phyloP scores from a whole-genome alignment of 2,888 invertebrate genomes.

The Drosophila sordidula region DNA sequence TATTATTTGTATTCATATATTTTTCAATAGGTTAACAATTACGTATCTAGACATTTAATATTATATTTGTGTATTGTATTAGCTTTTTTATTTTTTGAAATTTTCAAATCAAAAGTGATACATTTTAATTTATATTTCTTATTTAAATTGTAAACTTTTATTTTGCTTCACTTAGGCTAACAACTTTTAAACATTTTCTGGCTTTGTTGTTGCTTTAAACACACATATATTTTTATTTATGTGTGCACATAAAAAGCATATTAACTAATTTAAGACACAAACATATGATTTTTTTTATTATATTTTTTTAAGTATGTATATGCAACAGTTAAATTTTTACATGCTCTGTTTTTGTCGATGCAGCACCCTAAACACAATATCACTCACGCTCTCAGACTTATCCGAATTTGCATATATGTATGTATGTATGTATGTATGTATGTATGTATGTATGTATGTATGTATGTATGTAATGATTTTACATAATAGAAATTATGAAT shows the following conservation, averaged over 20 bases:
- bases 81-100: conserved; percentile 10
- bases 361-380: conserved; percentile 85
- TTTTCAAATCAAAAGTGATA: conserved; percentile 30
- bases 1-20: conserved; percentile 19
- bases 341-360: conserved; percentile 67
- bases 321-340: conserved; percentile 43
- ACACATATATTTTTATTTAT: conserved; percentile 6
- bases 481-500: conserved; percentile 29
- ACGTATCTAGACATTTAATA: conserved; percentile 47
- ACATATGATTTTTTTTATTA: conserved; percentile 37
- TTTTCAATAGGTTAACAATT: conserved; percentile 40
- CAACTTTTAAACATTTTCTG: conserved; percentile 55
- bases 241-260: conserved; percentile 53
- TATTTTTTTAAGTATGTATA: conserved; percentile 30
- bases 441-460: conserved; percentile 40
- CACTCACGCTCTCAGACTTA: conserved; percentile 85
- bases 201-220: conserved; percentile 32
- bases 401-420: conserved; percentile 80
- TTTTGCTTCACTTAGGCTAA: conserved; percentile 50
- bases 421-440: conserved; percentile 34
- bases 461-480: conserved; percentile 25
- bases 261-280: conserved; percentile 68
- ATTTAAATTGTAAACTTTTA: conserved; percentile 58
- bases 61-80: conserved; percentile 23
- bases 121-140: conserved; percentile 23